A percentile compares a stretch with the other conserved stretches of the same genome.
phyloP scores from a whole-genome alignment of 2,888 invertebrate genomes.

The Drepanosiphum platanoidis region DNA sequence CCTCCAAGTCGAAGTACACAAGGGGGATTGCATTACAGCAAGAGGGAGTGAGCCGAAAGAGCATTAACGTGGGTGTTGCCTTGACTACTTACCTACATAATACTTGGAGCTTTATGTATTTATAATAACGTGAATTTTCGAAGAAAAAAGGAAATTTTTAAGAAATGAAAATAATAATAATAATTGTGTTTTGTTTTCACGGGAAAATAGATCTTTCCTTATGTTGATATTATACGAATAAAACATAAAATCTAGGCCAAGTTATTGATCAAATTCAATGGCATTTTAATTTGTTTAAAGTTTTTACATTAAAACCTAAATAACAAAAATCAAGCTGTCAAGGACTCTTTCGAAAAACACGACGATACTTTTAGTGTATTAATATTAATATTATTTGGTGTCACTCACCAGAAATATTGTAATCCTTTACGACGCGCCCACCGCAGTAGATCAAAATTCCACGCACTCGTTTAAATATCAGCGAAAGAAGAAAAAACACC shows the following conservation, averaged over 20 bases:
- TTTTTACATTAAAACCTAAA: neutral
- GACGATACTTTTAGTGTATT: neutral
- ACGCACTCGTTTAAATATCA: neutral
- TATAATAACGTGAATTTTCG: neutral
- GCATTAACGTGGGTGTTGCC: constrained; percentile 54
- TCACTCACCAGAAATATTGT: constrained; percentile 53
- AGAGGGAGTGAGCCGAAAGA: constrained; percentile 32
- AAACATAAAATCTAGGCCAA: constrained; percentile 31
- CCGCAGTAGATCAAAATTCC: constrained; percentile 6
- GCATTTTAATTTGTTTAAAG: neutral
- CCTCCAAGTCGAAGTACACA: constrained; percentile 11
- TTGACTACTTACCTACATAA: constrained; percentile 55
- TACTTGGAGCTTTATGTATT: constrained; percentile 14
- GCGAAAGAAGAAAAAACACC: neutral
- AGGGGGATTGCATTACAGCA: constrained; percentile 14
- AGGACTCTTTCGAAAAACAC: neutral
- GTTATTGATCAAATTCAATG: constrained; percentile 22
- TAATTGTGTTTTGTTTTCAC: neutral
- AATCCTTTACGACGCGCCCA: constrained; percentile 36
- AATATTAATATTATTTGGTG: constrained; percentile 9
- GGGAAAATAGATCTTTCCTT: neutral
- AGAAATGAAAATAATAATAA: neutral
- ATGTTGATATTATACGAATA: neutral
- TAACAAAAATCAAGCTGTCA: neutral
- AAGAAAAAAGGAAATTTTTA: neutral